These are phyloP conservation scores for Alloscopus bannaensis DNA, from an alignment of 2,888 invertebrate genomes.

Conservation along the genomic window DNA sequence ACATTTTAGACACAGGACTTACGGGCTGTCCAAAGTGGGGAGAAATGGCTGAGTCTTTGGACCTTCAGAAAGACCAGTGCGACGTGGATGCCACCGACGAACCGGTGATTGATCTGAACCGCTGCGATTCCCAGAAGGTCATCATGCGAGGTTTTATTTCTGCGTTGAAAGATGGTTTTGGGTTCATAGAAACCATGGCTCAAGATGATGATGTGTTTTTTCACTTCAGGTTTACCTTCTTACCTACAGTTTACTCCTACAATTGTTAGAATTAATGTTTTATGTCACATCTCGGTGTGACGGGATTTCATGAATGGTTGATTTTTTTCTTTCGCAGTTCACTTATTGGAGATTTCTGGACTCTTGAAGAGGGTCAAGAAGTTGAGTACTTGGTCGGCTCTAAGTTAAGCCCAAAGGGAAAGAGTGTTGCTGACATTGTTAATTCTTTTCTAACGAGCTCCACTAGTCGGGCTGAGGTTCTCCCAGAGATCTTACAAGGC, in stretches of 20 bases:
- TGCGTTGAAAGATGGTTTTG: slow-evolving; percentile 96
- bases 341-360: slow-evolving; percentile 88
- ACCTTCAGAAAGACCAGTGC: slow-evolving; percentile 10
- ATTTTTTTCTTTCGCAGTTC: slow-evolving; percentile 79
- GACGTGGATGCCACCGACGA: slow-evolving; percentile 9
- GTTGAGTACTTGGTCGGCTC: slow-evolving; percentile 91
- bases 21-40: slow-evolving; percentile 52
- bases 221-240: slow-evolving; percentile 87
- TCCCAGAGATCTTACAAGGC: slow-evolving; percentile 82
- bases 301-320: too few species aligned
- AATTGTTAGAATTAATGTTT: too few species aligned
- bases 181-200: slow-evolving; percentile 96
- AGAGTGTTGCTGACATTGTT: slow-evolving; percentile 95
- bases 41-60: slow-evolving; percentile 9
- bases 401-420: slow-evolving; percentile 80
- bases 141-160: slow-evolving; percentile 86
- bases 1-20: slow-evolving; percentile 11
- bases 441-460: slow-evolving; percentile 86
- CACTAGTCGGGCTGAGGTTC: slow-evolving; percentile 80
- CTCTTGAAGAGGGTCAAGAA: slow-evolving; percentile 93
- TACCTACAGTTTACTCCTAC: not conserved
- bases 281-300: too few species aligned
- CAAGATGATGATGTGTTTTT: slow-evolving; percentile 98
- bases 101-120: slow-evolving; percentile 27
- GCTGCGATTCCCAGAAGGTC: slow-evolving; percentile 58